A percentile compares a stretch with the other conserved stretches of the same genome.
These are phyloP conservation scores for Ahaetulla prasina DNA, from an alignment of 2,113 vertebrate genomes.

Conservation along the genomic window DNA sequence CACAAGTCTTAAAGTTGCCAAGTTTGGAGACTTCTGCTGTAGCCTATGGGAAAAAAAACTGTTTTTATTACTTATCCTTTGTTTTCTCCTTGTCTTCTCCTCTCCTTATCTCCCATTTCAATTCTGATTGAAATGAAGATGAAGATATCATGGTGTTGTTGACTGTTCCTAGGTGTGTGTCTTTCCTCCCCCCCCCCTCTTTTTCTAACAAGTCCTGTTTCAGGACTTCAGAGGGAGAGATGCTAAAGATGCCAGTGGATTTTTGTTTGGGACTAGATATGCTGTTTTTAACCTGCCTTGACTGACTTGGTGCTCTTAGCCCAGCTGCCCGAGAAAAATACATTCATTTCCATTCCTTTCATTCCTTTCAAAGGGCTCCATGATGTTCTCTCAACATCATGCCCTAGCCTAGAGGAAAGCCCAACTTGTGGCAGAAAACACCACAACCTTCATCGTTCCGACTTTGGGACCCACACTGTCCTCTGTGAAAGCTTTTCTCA, in stretches of 20 bases:
- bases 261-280: not conserved
- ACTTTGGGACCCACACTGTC: not conserved
- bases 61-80: not conserved
- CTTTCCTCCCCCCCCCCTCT: accelerated
- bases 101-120: not conserved
- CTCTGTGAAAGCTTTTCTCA: not conserved
- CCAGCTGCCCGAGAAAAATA: not conserved
- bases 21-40: not conserved
- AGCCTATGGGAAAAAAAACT: not conserved
- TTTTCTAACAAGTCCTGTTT: not conserved
- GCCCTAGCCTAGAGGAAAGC: constrained; percentile 73
- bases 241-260: not conserved
- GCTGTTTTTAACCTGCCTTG: not conserved
- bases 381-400: accelerated
- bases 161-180: not conserved
- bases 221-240: not conserved
- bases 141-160: not conserved
- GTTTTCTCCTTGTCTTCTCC: not conserved
- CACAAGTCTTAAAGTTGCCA: not conserved
- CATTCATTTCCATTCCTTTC: not conserved
- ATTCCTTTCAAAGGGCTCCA: not conserved
- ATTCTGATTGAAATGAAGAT: not conserved
- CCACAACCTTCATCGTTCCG: constrained; percentile 54
- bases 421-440: constrained; percentile 67
- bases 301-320: not conserved